A percentile compares a stretch with the other conserved stretches of the same genome.
These are phyloP conservation scores for Deilephila elpenor DNA, from an alignment of 2,888 invertebrate genomes.

Conservation along the genomic window DNA sequence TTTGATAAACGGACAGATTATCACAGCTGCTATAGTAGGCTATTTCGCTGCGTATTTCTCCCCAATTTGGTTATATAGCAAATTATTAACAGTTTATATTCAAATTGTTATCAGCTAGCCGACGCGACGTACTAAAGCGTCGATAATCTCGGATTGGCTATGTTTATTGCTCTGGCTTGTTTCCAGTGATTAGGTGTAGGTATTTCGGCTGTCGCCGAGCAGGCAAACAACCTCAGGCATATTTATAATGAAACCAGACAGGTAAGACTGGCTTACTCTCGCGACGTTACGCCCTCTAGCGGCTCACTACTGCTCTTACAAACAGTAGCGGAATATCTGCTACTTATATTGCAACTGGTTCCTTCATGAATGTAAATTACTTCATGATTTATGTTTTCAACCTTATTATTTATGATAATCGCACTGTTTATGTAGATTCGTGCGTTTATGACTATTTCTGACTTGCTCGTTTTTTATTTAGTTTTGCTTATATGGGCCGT, in stretches of 20 bases:
- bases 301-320: conserved; percentile 43
- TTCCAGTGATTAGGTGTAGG: conserved; percentile 56
- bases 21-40: too few species aligned
- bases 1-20: too few species aligned
- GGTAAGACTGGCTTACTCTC: conserved; percentile 53
- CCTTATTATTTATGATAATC: neutral
- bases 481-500: neutral
- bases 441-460: neutral
- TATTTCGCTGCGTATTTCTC: too few species aligned
- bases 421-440: neutral
- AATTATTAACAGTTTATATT: neutral
- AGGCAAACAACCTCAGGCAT: conserved; percentile 60
- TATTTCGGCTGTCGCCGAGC: conserved; percentile 57
- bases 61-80: neutral
- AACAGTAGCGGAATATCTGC: conserved; percentile 45
- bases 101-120: neutral
- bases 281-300: conserved; percentile 53
- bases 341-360: conserved; percentile 40
- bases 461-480: neutral
- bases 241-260: conserved; percentile 70
- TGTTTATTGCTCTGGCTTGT: conserved; percentile 45
- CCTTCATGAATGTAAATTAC: conserved; percentile 18
- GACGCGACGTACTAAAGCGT: neutral
- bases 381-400: neutral
- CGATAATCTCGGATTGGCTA: conserved; percentile 30